These are phyloP conservation scores for Nemoura dubitans DNA, from an alignment of 2,888 invertebrate species.

Conservation along the genomic window DNA sequence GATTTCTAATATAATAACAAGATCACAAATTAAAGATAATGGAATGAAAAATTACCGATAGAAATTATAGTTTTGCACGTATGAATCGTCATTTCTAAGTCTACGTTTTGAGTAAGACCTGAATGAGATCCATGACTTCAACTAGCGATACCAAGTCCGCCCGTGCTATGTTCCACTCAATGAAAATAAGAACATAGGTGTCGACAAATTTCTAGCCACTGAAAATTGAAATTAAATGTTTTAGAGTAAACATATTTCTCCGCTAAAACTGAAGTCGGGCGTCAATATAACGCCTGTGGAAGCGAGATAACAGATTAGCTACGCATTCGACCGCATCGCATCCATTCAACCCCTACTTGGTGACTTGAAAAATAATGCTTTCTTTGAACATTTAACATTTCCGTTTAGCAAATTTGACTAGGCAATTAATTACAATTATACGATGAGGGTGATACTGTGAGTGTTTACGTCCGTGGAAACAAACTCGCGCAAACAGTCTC, in stretches of 20 bases:
- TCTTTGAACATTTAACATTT: conserved; percentile 24
- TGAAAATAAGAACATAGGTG: background rate
- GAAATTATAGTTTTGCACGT: background rate
- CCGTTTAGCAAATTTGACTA: background rate
- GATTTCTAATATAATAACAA: background rate
- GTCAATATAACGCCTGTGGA: background rate
- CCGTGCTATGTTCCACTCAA: background rate
- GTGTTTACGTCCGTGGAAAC: background rate
- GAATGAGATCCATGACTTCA: background rate
- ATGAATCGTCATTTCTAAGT: background rate
- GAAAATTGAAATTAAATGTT: too few species aligned
- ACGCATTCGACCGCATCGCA: background rate
- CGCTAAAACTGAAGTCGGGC: background rate
- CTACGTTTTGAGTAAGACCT: background rate
- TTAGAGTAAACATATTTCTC: too few species aligned
- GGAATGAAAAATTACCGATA: background rate
- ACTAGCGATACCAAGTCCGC: background rate
- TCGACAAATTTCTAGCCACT: background rate
- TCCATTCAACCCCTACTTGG: background rate
- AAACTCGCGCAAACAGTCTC: background rate
- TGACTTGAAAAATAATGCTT: conserved; percentile 21
- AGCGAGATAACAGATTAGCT: conserved; percentile 30
- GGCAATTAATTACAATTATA: background rate
- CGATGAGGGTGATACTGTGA: conserved; percentile 2
- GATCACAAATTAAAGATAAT: background rate